Evolutionary conservation across 53 echinoderm and acorn worm genomes (phyloP), one percentile per base, ranked within the genome.

Genomic region (Holothuria scabra): DNA sequence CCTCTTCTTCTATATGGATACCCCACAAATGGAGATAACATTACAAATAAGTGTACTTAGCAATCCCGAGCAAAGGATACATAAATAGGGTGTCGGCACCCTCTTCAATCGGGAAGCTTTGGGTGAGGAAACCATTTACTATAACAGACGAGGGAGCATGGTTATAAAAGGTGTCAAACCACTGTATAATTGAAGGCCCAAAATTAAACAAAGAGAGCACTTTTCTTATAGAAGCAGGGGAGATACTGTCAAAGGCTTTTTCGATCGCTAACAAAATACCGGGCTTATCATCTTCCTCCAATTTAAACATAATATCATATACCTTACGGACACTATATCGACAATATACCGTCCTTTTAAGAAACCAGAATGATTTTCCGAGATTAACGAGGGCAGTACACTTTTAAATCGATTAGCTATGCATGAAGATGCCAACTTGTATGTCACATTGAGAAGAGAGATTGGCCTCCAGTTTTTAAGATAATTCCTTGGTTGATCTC

Each of bases 381-480:
- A 74, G 22, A 74, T 1, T 44, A 74, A 24, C 38, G 18, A 20
- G 6, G 0, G 2, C 10, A 74, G 23, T n/a, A 74, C 48, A 74
- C 0, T 8, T 46, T 74, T 74, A 29, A 48, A 0, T 11, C 46
- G 20, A 46, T 49, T 74, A 3, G 49, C 6, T 21, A 74, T 44
- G 22, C 74, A 74, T 11, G 48, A 44, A 12, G 74, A 74, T 18
- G 74, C 74, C 3, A n/a, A n/a, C n/a, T n/a, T n/a, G n/a, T n/a
- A n/a, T n/a, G n/a, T n/a, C n/a, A n/a, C n/a, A n/a, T n/a, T 74
- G 20, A 74, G 48, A 48, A 74, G 74, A 19, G 74, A 74, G n/a
- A 44, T 74, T n/a, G 74, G 2, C n/a, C n/a, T n/a, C n/a, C n/a
- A n/a, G n/a, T n/a, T n/a, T n/a, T n/a, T n/a, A n/a, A n/a, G n/a